A percentile compares a stretch with the other conserved stretches of the same genome.
Evolutionary conservation across 2,797 vertebrate species (phyloP).

Genomic region (Propithecus deckenii): DNA sequence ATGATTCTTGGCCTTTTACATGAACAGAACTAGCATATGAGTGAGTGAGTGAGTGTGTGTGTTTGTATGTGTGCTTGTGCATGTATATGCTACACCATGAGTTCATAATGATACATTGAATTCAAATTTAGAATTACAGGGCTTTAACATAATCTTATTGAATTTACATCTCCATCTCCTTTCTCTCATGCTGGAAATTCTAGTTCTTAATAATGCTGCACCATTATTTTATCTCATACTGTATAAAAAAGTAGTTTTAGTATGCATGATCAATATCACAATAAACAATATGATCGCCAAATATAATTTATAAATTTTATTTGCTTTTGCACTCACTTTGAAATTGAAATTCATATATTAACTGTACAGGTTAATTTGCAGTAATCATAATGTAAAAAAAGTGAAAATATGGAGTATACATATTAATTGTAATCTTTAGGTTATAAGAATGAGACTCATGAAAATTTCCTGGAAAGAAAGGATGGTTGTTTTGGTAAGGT

Average conservation of each 20-base stretch:
- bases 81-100: background rate
- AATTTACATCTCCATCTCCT: background rate
- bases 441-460: background rate
- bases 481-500: background rate
- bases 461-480: background rate
- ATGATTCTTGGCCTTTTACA: background rate
- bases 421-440: background rate
- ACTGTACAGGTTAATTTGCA: background rate
- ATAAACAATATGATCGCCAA: background rate
- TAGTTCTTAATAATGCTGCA: background rate
- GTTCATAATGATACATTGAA: background rate
- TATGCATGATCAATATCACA: background rate
- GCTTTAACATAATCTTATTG: background rate
- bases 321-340: background rate
- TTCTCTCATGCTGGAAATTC: background rate
- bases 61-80: no score
- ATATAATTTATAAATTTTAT: background rate
- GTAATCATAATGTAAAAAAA: background rate
- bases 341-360: background rate
- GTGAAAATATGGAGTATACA: background rate
- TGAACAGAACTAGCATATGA: background rate
- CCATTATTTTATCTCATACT: background rate
- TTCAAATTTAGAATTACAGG: background rate
- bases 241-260: background rate
- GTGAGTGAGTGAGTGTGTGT: background rate